Base-by-base conservation (phyloP, 2,797 vertebrate genomes). In the Coendou prehensilis region DNA sequence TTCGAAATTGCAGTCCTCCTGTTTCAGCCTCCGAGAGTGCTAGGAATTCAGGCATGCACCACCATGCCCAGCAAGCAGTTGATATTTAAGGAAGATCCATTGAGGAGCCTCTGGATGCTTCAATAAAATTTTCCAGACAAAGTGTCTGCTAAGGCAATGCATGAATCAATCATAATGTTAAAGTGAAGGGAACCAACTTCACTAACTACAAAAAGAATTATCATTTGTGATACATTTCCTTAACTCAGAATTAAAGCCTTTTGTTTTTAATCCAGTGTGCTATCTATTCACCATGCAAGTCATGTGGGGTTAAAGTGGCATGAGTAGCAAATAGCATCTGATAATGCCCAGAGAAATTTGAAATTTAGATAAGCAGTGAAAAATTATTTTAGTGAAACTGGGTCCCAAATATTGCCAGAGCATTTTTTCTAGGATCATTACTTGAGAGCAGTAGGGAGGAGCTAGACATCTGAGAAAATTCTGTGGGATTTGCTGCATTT, bases 161-260 rank as follows among this genome's bases (percentile, higher is more conserved):
- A 3, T 0, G 4, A n/a, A 1, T 10, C 8, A 20, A 17, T 52
- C 0, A 13, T 28, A 2, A 0, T 0, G 41, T 22, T 9, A 11
- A 33, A 73, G 28, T 8, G 18, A 59, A 26, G 9, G n/a, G 82
- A 82, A 41, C 9, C 4, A 13, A 33, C 9, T 30, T 3, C n/a
- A 15, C 5, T 17, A 9, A 15, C 6, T 0, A 4, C 8, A 5
- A 13, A 88, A 41, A 80, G 2, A 56, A 61, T 3, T 7, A 17
- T 75, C 26, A 14, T 37, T 52, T 2, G 1, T 3, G 0, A 9
- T 10, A 13, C 28, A 61, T 67, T 45, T 57, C 67, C 33, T 52
- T 10, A 0, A 71, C 14, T 37, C 71, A 33, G 37, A 83, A 59
- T 52, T 71, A 45, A 80, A 18, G 28, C 33, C 13, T 23, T 57